Percentiles rank a stretch among this genome's conserved stretches.
phyloP scores from a whole-genome alignment of 2,888 invertebrate species.

The Argyra leucocephala region DNA sequence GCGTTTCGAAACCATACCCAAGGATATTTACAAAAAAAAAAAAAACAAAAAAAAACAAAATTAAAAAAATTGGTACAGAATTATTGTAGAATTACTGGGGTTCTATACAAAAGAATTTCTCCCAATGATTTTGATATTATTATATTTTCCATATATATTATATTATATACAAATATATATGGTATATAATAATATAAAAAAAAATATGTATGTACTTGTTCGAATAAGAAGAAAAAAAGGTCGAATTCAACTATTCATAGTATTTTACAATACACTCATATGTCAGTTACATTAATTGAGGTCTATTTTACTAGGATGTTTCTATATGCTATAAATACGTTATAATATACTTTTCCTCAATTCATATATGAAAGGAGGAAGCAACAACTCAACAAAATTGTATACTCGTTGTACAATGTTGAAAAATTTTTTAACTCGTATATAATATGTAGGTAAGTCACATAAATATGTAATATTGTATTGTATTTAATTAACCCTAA shows the following conservation, averaged over 20 bases:
- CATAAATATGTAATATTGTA: too few species aligned
- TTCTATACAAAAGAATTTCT: background rate
- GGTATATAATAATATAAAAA: too few species aligned
- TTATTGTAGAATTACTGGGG: background rate
- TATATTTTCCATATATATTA: too few species aligned
- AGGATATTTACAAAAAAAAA: background rate
- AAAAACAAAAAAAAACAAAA: background rate
- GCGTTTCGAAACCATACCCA: background rate
- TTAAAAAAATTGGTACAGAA: background rate
- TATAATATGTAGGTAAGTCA: too few species aligned
- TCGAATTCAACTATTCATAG: background rate
- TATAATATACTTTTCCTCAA: too few species aligned
- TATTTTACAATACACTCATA: background rate
- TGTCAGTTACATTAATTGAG: slow-evolving; percentile 10
- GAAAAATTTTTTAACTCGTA: too few species aligned
- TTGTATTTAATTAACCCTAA: too few species aligned
- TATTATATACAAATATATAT: too few species aligned
- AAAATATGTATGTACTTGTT: background rate
- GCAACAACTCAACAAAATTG: too few species aligned
- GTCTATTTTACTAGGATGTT: slow-evolving; percentile 4
- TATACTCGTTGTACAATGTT: too few species aligned
- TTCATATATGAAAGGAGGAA: too few species aligned
- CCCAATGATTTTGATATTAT: background rate
- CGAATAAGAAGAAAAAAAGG: background rate
- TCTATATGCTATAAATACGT: too few species aligned